Conservation (phyloP, 2,797 vertebrate species). For the Vespertilio murinus region DNA sequence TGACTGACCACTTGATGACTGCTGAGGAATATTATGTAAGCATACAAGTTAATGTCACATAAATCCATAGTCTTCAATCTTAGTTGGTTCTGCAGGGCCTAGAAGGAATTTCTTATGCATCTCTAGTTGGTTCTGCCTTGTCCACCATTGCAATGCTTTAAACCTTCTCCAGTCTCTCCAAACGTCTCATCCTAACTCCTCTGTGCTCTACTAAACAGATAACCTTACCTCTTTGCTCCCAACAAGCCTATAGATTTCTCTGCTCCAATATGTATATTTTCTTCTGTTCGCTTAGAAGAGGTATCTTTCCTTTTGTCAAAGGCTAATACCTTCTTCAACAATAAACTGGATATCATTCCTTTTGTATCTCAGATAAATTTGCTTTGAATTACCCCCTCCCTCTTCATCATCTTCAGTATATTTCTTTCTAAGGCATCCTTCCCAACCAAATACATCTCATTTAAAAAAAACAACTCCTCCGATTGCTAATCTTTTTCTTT, state of each 20-base stretch:
- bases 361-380: neutral
- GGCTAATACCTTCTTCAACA: neutral
- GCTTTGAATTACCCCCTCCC: neutral
- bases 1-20: neutral
- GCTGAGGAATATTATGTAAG: neutral
- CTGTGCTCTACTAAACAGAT: neutral
- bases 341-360: neutral
- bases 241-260: neutral
- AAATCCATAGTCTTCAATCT: neutral
- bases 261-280: neutral
- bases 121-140: neutral
- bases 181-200: neutral
- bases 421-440: neutral
- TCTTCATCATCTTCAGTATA: neutral
- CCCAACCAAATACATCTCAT: neutral
- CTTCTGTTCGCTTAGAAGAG: neutral
- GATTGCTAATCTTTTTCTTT: neutral
- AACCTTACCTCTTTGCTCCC: neutral
- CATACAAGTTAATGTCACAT: neutral
- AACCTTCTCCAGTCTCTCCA: neutral
- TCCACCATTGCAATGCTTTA: neutral
- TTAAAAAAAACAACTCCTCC: neutral
- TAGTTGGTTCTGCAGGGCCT: neutral
- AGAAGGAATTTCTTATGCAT: neutral
- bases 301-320: neutral